phyloP scores from a whole-genome alignment of 2,797 vertebrate species.

The Esox lucius region DNA sequence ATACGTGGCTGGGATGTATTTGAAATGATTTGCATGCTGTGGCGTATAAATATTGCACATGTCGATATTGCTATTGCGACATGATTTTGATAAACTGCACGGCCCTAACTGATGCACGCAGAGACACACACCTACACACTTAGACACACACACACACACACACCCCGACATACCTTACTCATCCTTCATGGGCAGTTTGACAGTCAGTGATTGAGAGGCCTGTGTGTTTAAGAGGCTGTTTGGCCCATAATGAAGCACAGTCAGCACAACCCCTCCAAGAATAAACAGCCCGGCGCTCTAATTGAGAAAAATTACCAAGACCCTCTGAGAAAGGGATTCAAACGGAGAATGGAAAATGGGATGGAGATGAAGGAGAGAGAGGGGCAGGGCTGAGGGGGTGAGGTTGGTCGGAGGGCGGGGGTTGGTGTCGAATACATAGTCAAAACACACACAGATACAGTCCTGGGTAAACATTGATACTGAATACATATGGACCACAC shows the following conservation, averaged over 20 bases:
- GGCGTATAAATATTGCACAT: no score
- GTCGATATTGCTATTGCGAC: no score
- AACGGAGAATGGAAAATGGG: constrained; percentile 13
- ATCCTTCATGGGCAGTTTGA: constrained; percentile 47
- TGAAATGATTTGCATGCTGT: no score
- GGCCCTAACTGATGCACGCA: no score
- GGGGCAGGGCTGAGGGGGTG: no score
- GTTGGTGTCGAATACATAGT: neutral
- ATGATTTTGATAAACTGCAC: no score
- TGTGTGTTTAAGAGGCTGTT: constrained; percentile 30
- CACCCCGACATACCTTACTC: constrained; percentile 7
- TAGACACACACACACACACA: no score
- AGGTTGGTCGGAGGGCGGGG: neutral
- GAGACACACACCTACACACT: no score
- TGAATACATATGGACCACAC: constrained; percentile 2
- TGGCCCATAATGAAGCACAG: constrained; percentile 42
- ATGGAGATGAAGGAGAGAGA: neutral
- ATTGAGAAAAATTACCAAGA: constrained; percentile 39
- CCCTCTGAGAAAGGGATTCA: constrained; percentile 21
- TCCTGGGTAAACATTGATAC: neutral
- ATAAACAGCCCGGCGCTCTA: constrained; percentile 38
- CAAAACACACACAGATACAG: neutral
- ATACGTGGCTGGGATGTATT: no score
- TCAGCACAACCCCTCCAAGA: constrained; percentile 36
- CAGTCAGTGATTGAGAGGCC: constrained; percentile 53